Conservation (phyloP, 2,888 invertebrate genomes). For the Sinhomidia bicolor region DNA sequence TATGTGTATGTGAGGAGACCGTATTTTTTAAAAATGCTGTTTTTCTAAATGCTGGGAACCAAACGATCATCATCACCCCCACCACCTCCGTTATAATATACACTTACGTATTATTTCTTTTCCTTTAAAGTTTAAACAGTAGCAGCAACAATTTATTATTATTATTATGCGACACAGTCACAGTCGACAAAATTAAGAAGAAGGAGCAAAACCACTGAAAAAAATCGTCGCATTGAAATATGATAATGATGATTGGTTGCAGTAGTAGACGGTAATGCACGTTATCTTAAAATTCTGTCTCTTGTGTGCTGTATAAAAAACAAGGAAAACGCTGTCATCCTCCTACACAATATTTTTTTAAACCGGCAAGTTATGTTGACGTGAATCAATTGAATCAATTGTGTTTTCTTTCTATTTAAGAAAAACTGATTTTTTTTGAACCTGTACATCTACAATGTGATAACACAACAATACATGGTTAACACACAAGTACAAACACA, state of each 20-base stretch:
- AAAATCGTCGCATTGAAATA: constrained; percentile 42
- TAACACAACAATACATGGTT: too few species aligned
- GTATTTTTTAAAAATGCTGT: background rate
- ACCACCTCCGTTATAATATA: too few species aligned
- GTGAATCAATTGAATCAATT: too few species aligned
- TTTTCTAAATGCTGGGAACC: constrained; percentile 58
- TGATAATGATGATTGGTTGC: constrained; percentile 26
- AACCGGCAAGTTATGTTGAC: too few species aligned
- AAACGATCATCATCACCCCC: background rate
- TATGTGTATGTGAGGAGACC: background rate
- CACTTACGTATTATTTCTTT: too few species aligned
- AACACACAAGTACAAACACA: too few species aligned
- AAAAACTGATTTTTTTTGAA: too few species aligned
- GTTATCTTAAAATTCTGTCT: background rate
- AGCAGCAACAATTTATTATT: background rate
- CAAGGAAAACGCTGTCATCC: too few species aligned
- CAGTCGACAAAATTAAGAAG: constrained; percentile 31
- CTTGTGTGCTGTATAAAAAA: background rate
- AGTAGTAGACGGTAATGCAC: background rate
- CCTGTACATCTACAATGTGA: too few species aligned
- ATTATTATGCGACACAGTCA: constrained; percentile 46
- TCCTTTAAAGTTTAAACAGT: background rate
- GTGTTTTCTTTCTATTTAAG: too few species aligned
- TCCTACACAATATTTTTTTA: too few species aligned
- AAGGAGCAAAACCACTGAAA: too few species aligned